Percentiles rank a stretch among this genome's conserved stretches.
These are phyloP conservation scores for Epinephelus fuscoguttatus DNA, from an alignment of 2,113 vertebrate species.

Conservation along the genomic window DNA sequence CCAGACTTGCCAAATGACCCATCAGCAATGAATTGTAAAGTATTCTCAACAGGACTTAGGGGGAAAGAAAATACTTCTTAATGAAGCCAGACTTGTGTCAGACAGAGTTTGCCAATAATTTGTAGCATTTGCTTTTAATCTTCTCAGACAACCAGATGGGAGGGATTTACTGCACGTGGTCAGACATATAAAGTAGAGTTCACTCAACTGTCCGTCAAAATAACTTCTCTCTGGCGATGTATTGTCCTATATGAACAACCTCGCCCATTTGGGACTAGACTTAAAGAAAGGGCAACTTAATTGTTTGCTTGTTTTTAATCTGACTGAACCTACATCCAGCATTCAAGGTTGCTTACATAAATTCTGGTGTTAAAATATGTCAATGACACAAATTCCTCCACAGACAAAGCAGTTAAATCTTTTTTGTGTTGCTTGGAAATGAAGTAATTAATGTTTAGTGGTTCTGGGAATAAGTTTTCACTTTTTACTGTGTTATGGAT, in stretches of 20 bases:
- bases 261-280: background rate
- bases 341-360: slow-evolving; percentile 8
- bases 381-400: slow-evolving; percentile 6
- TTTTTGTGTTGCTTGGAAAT: slow-evolving; percentile 9
- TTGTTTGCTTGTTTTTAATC: background rate
- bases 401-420: background rate
- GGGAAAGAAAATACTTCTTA: slow-evolving; percentile 13
- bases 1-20: slow-evolving; percentile 59
- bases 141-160: slow-evolving; percentile 40
- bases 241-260: background rate
- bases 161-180: slow-evolving; percentile 9
- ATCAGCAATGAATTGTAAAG: slow-evolving; percentile 36
- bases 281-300: background rate
- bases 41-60: slow-evolving; percentile 38
- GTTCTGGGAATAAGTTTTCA: slow-evolving; percentile 2
- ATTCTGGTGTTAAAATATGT: slow-evolving; percentile 5
- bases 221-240: background rate
- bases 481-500: slow-evolving; percentile 11
- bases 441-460: background rate
- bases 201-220: slow-evolving; percentile 4
- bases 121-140: slow-evolving; percentile 43
- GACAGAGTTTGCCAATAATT: slow-evolving; percentile 31
- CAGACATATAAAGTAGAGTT: slow-evolving; percentile 24
- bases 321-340: background rate
- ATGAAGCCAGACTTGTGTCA: slow-evolving; percentile 35